phyloP scores from a whole-genome alignment of 2,113 vertebrate genomes.

The Oxygymnocypris stewartii region DNA sequence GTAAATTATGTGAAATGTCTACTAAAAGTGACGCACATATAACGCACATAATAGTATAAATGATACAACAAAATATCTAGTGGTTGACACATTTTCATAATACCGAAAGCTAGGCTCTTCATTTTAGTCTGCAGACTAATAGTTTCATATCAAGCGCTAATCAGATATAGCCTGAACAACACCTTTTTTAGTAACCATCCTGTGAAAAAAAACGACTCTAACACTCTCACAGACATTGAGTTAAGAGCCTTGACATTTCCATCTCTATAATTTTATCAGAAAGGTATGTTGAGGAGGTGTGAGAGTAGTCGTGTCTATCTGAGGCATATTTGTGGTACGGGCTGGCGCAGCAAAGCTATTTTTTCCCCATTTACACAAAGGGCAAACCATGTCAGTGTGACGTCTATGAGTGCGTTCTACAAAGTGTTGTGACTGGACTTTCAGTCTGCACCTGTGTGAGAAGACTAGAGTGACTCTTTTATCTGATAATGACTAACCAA shows the following conservation, averaged over 20 bases:
- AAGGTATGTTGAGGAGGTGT: constrained; percentile 16
- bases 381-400: constrained; percentile 20
- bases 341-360: constrained; percentile 43
- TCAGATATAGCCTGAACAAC: background rate
- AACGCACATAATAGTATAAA: background rate
- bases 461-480: constrained; percentile 31
- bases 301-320: constrained; percentile 29
- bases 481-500: constrained; percentile 52
- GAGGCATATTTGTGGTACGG: constrained; percentile 12
- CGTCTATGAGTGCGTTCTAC: constrained; percentile 1
- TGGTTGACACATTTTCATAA: background rate
- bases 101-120: background rate
- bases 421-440: constrained; percentile 57
- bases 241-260: constrained; percentile 49
- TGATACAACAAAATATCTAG: background rate
- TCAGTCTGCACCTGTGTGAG: constrained; percentile 54
- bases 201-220: constrained; percentile 31
- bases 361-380: constrained; percentile 39
- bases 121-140: constrained; percentile 9
- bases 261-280: constrained; percentile 37
- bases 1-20: background rate
- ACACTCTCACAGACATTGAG: constrained; percentile 31
- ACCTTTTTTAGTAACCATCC: constrained; percentile 9
- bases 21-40: background rate
- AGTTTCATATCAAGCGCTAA: constrained; percentile 17